Base-by-base conservation (phyloP, 2,113 vertebrate species). In the Peromyscus polionotus region DNA sequence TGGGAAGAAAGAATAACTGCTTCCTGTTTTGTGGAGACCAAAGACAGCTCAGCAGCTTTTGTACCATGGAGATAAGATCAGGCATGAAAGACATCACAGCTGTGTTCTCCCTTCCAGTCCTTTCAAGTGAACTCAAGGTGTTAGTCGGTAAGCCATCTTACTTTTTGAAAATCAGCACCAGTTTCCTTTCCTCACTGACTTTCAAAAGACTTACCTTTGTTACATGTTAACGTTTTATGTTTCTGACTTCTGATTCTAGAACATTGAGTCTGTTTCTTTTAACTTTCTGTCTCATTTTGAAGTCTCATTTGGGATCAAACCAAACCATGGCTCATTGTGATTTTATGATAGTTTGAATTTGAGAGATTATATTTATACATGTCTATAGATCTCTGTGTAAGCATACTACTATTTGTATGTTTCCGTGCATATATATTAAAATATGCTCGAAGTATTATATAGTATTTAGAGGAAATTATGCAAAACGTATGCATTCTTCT, bases 341-440 rank as follows among this genome's bases (percentile, higher is more conserved):
- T 95, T 90, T 95, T 68, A 63, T 92, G 83, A 80, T 86, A 61
- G 51, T 92, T 90, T 95, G 83, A 73, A 48, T 92, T 95, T 85
- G 86, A 92, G 39, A 54, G 87, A 39, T 33, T 65, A 17, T 90
- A 61, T 89, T 81, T 75, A 57, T 5, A 22, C 42, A 63, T 57
- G 75, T 48, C 51, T 81, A 3, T 87, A 48, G 10, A 48, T 77
- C n/a, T 87, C 77, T 88, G 63, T 63, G 24, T 85, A 94, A 79
- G 31, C 45, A 39, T 81, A 16, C 51, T 95, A 73, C 26, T 90
- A 65, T 48, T 90, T 77, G 14, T 31, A 13, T 90, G 59, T 28
- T 84, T 83, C 39, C 22, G 1, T 63, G 39, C 7, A 85, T 65
- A 76, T 81, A 22, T 67, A 19, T n/a, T 59, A 73, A 91, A 85